These are phyloP conservation scores for Tragelaphus buxtoni DNA, from an alignment of 2,113 vertebrate species.

Conservation along the genomic window DNA sequence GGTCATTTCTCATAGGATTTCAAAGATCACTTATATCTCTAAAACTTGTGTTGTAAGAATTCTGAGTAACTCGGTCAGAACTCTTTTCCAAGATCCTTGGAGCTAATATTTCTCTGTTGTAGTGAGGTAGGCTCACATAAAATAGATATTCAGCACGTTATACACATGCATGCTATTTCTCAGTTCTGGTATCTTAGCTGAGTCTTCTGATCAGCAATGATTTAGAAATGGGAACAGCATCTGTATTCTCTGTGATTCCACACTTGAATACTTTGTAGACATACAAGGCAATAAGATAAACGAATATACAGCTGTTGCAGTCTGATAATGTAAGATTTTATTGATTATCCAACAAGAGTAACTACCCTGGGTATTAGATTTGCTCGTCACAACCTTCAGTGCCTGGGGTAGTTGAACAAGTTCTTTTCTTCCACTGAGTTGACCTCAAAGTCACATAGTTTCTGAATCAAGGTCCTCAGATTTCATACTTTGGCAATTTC, in stretches of 20 bases:
- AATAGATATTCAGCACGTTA: slow-evolving; percentile 34
- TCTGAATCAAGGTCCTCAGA: slow-evolving; percentile 78
- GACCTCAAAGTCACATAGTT: slow-evolving; percentile 76
- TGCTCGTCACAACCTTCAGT: slow-evolving; percentile 75
- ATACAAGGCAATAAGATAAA: slow-evolving; percentile 71
- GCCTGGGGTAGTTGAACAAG: slow-evolving; percentile 78
- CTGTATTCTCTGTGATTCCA: slow-evolving; percentile 66
- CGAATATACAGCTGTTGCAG: slow-evolving; percentile 78
- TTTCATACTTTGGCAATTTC: slow-evolving; percentile 78
- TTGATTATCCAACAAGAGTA: slow-evolving; percentile 79
- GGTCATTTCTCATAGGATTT: neutral
- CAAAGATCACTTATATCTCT: neutral
- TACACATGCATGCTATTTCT: slow-evolving; percentile 25
- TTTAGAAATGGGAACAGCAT: slow-evolving; percentile 17
- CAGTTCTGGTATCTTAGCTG: slow-evolving; percentile 23
- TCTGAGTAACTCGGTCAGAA: neutral
- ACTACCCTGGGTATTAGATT: slow-evolving; percentile 71
- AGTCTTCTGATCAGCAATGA: slow-evolving; percentile 46
- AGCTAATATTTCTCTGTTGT: neutral
- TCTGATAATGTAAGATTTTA: slow-evolving; percentile 82
- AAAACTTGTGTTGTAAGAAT: neutral
- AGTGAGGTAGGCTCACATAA: neutral
- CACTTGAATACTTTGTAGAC: slow-evolving; percentile 66
- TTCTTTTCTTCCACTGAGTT: slow-evolving; percentile 75
- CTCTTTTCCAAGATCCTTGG: neutral